A percentile compares a stretch with the other conserved stretches of the same genome.
Conservation (phyloP, 2,888 invertebrate genomes). For the Luperina nickerlii region DNA sequence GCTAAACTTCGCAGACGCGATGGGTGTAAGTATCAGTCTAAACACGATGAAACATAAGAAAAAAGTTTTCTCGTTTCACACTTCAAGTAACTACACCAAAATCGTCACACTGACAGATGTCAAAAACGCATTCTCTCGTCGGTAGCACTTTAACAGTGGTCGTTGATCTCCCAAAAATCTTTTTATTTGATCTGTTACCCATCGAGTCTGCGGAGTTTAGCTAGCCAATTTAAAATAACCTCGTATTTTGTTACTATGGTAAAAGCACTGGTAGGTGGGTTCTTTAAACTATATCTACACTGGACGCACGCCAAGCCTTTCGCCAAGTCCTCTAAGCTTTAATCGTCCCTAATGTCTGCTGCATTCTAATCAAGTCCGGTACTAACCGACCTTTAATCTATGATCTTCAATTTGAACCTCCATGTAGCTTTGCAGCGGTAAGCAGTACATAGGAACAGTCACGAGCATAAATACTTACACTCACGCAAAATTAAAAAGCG, state of each 20-base stretch:
- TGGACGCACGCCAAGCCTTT: background rate
- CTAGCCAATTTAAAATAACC: background rate
- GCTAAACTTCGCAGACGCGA: too few relatives aligned
- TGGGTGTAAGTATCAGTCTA: too few relatives aligned
- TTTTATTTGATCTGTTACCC: too few relatives aligned
- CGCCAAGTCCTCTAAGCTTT: background rate
- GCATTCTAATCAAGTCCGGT: constrained; percentile 45
- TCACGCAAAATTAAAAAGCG: background rate
- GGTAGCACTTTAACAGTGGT: too few relatives aligned
- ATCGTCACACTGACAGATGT: too few relatives aligned
- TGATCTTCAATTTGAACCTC: constrained; percentile 36
- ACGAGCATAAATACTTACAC: background rate
- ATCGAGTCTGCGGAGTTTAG: background rate
- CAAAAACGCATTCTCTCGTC: too few relatives aligned
- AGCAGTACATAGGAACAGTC: background rate
- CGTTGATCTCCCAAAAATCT: too few relatives aligned
- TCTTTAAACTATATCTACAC: background rate
- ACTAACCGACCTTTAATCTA: constrained; percentile 40
- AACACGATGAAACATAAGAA: too few relatives aligned
- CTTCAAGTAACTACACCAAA: too few relatives aligned
- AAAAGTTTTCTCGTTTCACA: too few relatives aligned
- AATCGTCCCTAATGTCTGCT: constrained; percentile 21
- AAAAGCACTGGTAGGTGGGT: background rate
- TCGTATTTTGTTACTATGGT: background rate
- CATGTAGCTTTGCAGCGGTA: constrained; percentile 15